phyloP scores from a whole-genome alignment of 2,888 invertebrate species.

The Agrochola litura region DNA sequence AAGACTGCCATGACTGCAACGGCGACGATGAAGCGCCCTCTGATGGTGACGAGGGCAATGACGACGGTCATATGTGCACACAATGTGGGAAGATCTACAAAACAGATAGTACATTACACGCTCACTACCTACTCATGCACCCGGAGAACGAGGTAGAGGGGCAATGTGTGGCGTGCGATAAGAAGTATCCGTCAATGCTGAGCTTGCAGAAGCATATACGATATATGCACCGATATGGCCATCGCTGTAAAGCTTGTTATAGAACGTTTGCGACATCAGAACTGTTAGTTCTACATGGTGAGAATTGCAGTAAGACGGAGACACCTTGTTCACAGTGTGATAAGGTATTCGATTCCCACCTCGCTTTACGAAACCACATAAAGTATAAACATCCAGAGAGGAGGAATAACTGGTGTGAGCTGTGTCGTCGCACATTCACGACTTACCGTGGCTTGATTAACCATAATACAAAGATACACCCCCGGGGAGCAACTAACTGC shows the following conservation, averaged over 20 bases:
- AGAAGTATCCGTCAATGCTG: slow-evolving; percentile 78
- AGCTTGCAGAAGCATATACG: slow-evolving; percentile 81
- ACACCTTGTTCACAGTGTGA: slow-evolving; percentile 75
- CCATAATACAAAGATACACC: slow-evolving; percentile 76
- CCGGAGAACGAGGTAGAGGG: slow-evolving; percentile 71
- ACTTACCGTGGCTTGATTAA: slow-evolving; percentile 74
- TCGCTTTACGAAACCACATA: slow-evolving; percentile 78
- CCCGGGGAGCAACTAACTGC: slow-evolving; percentile 73
- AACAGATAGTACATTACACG: slow-evolving; percentile 73
- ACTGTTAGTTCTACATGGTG: slow-evolving; percentile 69
- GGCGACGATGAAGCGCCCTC: slow-evolving; percentile 29
- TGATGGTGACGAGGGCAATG: slow-evolving; percentile 33
- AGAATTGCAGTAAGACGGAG: slow-evolving; percentile 71
- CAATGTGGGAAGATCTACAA: slow-evolving; percentile 83
- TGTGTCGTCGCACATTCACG: slow-evolving; percentile 77
- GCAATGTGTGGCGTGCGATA: slow-evolving; percentile 77
- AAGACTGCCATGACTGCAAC: slow-evolving; percentile 46
- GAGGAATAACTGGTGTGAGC: slow-evolving; percentile 72
- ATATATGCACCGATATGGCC: slow-evolving; percentile 78
- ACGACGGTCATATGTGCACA: slow-evolving; percentile 82
- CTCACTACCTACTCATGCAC: slow-evolving; percentile 79
- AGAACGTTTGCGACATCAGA: slow-evolving; percentile 72
- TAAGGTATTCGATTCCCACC: slow-evolving; percentile 74
- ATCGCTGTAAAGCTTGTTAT: slow-evolving; percentile 80
- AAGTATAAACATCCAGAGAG: slow-evolving; percentile 80